A percentile compares a stretch with the other conserved stretches of the same genome.
These are phyloP conservation scores for Caiman crocodilus DNA, from an alignment of 2,797 vertebrate species.

Conservation along the genomic window DNA sequence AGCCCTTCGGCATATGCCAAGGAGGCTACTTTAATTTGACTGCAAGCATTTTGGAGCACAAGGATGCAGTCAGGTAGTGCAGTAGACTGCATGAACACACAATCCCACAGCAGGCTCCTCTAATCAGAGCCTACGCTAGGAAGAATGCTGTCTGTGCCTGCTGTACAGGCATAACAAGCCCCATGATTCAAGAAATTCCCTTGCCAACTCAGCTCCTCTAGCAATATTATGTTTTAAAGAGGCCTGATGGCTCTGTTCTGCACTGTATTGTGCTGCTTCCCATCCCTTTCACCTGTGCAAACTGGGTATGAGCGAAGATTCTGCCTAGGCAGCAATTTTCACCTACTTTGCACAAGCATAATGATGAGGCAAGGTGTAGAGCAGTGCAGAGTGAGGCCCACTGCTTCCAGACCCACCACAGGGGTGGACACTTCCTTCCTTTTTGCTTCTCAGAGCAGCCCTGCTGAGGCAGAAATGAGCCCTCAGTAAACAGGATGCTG, in stretches of 20 bases:
- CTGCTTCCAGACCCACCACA: fast-evolving
- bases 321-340: not conserved
- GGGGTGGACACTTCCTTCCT: not conserved
- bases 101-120: not conserved
- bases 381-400: not conserved
- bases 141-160: not conserved
- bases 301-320: not conserved
- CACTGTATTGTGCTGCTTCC: fast-evolving
- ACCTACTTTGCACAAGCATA: not conserved
- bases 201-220: not conserved
- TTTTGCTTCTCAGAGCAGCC: not conserved
- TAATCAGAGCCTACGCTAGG: fast-evolving
- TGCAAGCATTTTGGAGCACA: not conserved
- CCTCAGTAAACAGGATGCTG: not conserved
- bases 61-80: not conserved
- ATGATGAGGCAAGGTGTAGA: not conserved
- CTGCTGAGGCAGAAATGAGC: not conserved
- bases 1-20: not conserved
- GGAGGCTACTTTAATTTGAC: not conserved
- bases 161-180: not conserved
- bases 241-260: not conserved
- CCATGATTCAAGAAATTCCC: not conserved
- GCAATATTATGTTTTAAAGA: not conserved
- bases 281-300: not conserved
- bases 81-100: fast-evolving